Evolutionary conservation across 1,140 invertebrate species (phyloP).

Genomic region (Bombus terrestris): DNA sequence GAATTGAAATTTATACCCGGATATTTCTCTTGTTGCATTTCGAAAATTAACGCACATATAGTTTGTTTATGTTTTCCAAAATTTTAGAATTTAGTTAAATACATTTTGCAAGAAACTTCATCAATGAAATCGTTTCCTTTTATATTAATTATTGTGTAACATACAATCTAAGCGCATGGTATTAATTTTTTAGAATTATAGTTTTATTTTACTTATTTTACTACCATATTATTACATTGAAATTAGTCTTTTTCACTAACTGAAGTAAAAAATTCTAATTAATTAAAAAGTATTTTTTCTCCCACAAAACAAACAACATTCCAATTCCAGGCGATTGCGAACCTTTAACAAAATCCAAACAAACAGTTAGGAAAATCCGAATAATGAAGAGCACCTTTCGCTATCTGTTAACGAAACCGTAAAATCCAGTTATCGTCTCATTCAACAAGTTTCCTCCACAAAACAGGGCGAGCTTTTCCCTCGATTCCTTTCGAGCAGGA

Average conservation of each 20-base stretch:
- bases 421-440: not conserved
- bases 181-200: too few species aligned
- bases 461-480: not conserved
- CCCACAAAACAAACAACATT: too few species aligned
- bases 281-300: too few species aligned
- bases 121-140: not conserved
- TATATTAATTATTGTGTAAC: not conserved
- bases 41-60: not conserved
- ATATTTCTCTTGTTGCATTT: not conserved
- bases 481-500: not conserved
- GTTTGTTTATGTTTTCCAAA: not conserved
- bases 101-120: not conserved
- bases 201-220: not conserved
- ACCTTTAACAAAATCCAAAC: too few species aligned
- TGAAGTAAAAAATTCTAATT: too few species aligned
- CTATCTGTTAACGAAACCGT: not conserved
- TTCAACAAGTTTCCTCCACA: constrained; percentile 23
- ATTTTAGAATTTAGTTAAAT: not conserved
- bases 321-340: not conserved
- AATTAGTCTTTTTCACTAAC: not conserved
- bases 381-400: not conserved
- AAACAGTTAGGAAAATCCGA: not conserved
- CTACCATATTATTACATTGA: not conserved
- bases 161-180: too few species aligned
- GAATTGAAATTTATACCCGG: not conserved